phyloP scores from a whole-genome alignment of 2,888 invertebrate species.

The Crepidodera aurea region DNA sequence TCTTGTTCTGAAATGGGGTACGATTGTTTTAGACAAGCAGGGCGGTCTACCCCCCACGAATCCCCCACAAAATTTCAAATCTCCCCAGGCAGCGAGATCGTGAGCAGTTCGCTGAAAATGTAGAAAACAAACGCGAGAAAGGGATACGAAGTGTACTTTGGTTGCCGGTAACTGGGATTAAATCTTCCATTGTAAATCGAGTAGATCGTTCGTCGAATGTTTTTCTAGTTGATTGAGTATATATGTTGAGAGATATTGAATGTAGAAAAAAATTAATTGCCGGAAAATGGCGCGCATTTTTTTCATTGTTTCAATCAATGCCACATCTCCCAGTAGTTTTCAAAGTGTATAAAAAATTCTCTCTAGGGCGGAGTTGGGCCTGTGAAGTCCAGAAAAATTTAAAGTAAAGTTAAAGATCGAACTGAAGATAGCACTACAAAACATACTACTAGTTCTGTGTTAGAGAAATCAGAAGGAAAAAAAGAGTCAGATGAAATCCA shows the following conservation, averaged over 20 bases:
- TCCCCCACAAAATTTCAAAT: background rate
- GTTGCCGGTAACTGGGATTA: background rate
- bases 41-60: background rate
- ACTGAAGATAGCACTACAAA: too few relatives aligned
- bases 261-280: background rate
- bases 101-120: background rate
- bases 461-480: too few relatives aligned
- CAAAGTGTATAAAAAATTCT: too few relatives aligned
- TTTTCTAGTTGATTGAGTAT: constrained; percentile 3
- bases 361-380: too few relatives aligned
- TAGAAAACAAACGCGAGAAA: background rate
- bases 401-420: too few relatives aligned
- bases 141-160: too few relatives aligned
- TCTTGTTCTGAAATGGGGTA: background rate
- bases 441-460: too few relatives aligned
- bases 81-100: background rate
- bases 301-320: too few relatives aligned
- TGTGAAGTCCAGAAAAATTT: too few relatives aligned
- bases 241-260: background rate
- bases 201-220: background rate
- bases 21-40: constrained; percentile 12
- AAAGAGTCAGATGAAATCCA: too few relatives aligned
- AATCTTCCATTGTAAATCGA: background rate
- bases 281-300: too few relatives aligned
- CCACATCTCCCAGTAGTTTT: too few relatives aligned